Base-by-base conservation (phyloP, 92 coral and sea anemone genomes). In the Epizoanthus stellaris region DNA sequence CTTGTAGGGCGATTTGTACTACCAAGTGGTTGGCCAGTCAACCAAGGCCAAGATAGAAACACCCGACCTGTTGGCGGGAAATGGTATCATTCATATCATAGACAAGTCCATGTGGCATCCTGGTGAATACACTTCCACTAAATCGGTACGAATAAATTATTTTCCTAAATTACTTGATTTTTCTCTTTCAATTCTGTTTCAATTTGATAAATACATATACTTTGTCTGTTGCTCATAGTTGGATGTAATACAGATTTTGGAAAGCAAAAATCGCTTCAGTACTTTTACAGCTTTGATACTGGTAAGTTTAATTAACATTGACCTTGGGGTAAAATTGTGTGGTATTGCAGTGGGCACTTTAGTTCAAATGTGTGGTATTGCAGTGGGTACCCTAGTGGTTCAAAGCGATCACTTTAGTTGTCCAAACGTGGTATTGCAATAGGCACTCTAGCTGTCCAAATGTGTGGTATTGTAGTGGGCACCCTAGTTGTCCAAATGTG, bases 71-170 rank as follows among this genome's bases (percentile, higher is more conserved):
- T 21, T 92, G 65, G 95, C 95, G 4, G 95, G 92, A 19, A 95
- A 95, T 82, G 98, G 98, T n/a, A 87, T 95, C 61, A 83, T 95
- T 45, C 98, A 95, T 67, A 88, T 95, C 5, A 68, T 95, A 45
- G 92, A 95, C 81, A 86, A 80, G 43, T 71, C 88, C 0, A 88
- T 90, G 82, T 90, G 94, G 98, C 85, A 80, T 19, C 93, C 92
- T 47, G 92, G 90, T 11, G 87, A 63, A 70, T 90, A 87, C 72
- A 60, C 67, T 3, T 42, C 42, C 38, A 91, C 95, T 25, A 65
- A 60, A 42, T 68, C 90, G 59, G 98, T 94, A 83, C 77, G 92
- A 73, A 4, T 52, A 47, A 21, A 47, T 11, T 68, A 10, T n/a
- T 16, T 20, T 71, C 30, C 12, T 20, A 63, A 6, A 7, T 23